Conservation (phyloP, 2,797 vertebrate species). For the Brachymystax lenok region DNA sequence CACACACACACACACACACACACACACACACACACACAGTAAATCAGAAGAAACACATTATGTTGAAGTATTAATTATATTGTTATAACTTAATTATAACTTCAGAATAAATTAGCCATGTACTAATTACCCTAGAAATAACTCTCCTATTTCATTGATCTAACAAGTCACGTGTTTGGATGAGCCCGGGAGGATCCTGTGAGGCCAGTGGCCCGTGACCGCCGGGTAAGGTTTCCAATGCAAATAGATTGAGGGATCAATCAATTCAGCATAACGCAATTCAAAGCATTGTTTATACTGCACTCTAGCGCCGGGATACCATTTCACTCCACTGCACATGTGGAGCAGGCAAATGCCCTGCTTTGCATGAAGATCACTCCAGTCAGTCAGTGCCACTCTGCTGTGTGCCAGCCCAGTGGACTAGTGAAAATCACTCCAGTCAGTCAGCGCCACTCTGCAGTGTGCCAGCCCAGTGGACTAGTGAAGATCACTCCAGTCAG, state of each 20-base stretch:
- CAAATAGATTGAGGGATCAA: conserved; percentile 52
- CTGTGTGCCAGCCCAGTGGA: neutral
- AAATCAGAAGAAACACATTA: no score
- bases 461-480: neutral
- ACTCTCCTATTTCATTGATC: no score
- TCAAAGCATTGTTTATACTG: no score
- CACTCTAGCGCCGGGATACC: no score
- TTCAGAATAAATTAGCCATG: no score
- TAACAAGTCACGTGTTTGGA: conserved; percentile 30
- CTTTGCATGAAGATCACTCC: conserved; percentile 48
- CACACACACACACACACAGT: no score
- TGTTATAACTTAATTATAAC: neutral
- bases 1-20: no score
- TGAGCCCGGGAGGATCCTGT: conserved; percentile 1
- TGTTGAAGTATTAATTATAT: no score
- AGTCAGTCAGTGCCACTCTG: neutral
- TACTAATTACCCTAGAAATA: no score
- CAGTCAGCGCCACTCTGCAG: neutral
- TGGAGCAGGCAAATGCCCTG: conserved; percentile 54
- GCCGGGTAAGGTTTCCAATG: conserved; percentile 52
- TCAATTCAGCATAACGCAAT: no score
- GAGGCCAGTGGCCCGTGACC: conserved; percentile 31
- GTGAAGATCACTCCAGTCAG: conserved; percentile 22
- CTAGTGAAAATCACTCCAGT: neutral
- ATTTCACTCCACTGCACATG: no score